A percentile compares a stretch with the other conserved stretches of the same genome.
Evolutionary conservation across 2,113 vertebrate species (phyloP).

Genomic region (Canis aureus): DNA sequence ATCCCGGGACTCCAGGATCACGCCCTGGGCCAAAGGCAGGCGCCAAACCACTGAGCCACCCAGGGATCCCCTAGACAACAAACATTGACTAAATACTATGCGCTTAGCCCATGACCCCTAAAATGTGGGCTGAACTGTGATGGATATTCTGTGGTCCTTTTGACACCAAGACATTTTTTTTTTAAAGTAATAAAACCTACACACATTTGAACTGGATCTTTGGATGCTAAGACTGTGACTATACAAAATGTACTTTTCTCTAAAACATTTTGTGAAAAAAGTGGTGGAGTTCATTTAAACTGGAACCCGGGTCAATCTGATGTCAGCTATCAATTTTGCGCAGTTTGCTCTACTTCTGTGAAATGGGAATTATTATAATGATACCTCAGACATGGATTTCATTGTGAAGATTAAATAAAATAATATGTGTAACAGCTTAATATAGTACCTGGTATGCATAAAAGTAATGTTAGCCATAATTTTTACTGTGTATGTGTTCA

Average conservation of each 20-base stretch:
- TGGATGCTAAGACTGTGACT: neutral
- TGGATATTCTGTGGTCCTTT: neutral
- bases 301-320: neutral
- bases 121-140: neutral
- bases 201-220: neutral
- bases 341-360: neutral
- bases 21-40: too few species aligned
- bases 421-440: neutral
- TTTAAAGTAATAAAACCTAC: neutral
- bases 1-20: too few species aligned
- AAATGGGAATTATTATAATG: slow-evolving; percentile 35
- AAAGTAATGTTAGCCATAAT: neutral
- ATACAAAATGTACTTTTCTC: neutral
- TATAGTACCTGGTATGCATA: neutral
- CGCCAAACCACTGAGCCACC: too few species aligned
- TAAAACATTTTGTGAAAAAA: slow-evolving; percentile 48
- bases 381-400: neutral
- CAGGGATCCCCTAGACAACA: neutral
- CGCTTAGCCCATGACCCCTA: neutral
- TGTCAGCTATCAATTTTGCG: neutral
- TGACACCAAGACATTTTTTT: neutral
- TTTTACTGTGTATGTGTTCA: neutral
- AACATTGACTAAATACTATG: neutral
- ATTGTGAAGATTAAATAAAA: slow-evolving; percentile 1
- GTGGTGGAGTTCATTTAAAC: neutral